Evolutionary conservation across 2,113 vertebrate species (phyloP).

Genomic region (Gobio gobio): DNA sequence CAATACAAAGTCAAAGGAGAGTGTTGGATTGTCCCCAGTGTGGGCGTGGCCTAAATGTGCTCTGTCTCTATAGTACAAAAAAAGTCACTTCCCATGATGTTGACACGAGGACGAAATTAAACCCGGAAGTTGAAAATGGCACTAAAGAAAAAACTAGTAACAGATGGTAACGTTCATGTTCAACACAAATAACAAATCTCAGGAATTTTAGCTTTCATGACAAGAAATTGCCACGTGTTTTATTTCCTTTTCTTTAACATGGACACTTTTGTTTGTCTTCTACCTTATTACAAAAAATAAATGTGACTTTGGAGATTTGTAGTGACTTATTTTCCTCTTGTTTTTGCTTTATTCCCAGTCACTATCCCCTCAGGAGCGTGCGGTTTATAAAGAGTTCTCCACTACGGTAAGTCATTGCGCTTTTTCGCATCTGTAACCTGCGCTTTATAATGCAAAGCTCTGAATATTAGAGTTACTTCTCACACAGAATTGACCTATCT

Average conservation of each 20-base stretch:
- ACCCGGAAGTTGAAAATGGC: too few species aligned
- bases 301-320: not conserved
- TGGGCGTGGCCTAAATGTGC: too few species aligned
- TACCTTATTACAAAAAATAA: not conserved
- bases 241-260: not conserved
- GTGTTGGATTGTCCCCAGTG: too few species aligned
- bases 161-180: too few species aligned
- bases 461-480: not conserved
- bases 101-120: too few species aligned
- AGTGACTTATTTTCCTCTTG: not conserved
- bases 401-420: conserved; percentile 70
- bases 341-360: conserved; percentile 65
- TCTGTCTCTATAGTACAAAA: too few species aligned
- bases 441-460: not conserved
- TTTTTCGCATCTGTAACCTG: not conserved
- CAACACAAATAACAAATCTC: too few species aligned
- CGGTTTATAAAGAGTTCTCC: conserved; percentile 77
- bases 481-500: not conserved
- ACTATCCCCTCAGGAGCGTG: conserved; percentile 77
- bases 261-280: not conserved
- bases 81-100: too few species aligned
- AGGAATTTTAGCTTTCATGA: too few species aligned
- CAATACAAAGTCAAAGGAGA: too few species aligned
- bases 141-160: too few species aligned
- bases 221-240: not conserved